phyloP scores from a whole-genome alignment of 1,140 invertebrate genomes.

The Drosophila melanogaster region DNA sequence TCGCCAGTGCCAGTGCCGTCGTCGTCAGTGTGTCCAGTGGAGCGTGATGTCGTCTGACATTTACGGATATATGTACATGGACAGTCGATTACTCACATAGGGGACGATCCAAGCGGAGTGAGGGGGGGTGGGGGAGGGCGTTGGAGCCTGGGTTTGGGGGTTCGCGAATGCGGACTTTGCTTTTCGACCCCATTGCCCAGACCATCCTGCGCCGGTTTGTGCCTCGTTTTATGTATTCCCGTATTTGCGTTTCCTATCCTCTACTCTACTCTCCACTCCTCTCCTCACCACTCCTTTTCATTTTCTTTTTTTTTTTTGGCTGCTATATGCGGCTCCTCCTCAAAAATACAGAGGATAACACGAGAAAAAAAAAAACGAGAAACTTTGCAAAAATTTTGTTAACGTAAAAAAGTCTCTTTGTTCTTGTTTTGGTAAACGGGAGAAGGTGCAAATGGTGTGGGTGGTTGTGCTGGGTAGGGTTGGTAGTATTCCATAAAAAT shows the following conservation, averaged over 20 bases:
- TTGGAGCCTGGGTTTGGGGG: not conserved
- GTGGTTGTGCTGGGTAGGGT: not conserved
- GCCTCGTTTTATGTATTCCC: constrained; percentile 45
- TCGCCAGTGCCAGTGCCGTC: constrained; percentile 21
- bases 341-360: constrained; percentile 42
- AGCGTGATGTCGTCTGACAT: constrained; percentile 84
- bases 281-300: constrained; percentile 8
- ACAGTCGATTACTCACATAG: constrained; percentile 52
- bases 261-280: no score
- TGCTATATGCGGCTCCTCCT: constrained; percentile 46
- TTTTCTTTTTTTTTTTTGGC: constrained; percentile 13
- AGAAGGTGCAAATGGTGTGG: not conserved
- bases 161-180: constrained; percentile 63
- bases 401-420: constrained; percentile 78
- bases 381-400: constrained; percentile 67
- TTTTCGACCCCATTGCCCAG: not conserved
- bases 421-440: constrained; percentile 36
- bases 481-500: constrained; percentile 47
- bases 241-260: constrained; percentile 62
- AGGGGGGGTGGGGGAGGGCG: no score
- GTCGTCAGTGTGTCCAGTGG: constrained; percentile 66
- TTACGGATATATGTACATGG: constrained; percentile 67
- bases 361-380: constrained; percentile 1
- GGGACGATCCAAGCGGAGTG: not conserved
- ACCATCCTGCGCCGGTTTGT: constrained; percentile 6